Conservation (phyloP, 2,113 vertebrate genomes). For the Antechinus stuartii region DNA sequence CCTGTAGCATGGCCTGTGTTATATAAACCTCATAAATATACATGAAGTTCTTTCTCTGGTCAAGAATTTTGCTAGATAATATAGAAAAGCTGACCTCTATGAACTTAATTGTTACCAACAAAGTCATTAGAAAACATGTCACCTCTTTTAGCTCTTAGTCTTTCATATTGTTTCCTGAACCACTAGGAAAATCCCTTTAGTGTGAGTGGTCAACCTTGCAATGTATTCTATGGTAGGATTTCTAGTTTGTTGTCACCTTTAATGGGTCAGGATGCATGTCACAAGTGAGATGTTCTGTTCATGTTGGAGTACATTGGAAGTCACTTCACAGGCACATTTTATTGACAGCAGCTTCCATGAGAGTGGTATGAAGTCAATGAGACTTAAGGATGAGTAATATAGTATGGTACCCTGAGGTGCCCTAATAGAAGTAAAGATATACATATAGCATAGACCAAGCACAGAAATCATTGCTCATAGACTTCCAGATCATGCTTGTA, state of each 20-base stretch:
- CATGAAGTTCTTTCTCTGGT: not conserved
- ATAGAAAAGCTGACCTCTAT: not conserved
- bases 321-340: constrained; percentile 57
- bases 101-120: constrained; percentile 33
- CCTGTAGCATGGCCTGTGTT: constrained; percentile 15
- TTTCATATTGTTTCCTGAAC: constrained; percentile 35
- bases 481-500: constrained; percentile 24
- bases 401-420: not conserved
- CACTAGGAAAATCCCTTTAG: constrained; percentile 4
- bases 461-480: constrained; percentile 14
- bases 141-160: constrained; percentile 24
- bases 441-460: not conserved
- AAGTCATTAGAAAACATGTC: not conserved
- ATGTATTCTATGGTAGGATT: constrained; percentile 39
- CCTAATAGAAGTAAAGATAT: not conserved
- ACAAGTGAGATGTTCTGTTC: constrained; percentile 46
- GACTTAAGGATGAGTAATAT: constrained; percentile 39
- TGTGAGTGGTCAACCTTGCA: constrained; percentile 47
- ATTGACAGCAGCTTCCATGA: constrained; percentile 41
- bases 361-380: constrained; percentile 50
- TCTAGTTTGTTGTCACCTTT: constrained; percentile 38
- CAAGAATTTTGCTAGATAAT: not conserved
- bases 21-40: constrained; percentile 14
- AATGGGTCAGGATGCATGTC: constrained; percentile 48
- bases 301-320: constrained; percentile 49